Percentiles rank a stretch among this genome's conserved stretches.
Evolutionary conservation across 2,113 vertebrate genomes (phyloP).

Genomic region (Lophochroa leadbeateri): DNA sequence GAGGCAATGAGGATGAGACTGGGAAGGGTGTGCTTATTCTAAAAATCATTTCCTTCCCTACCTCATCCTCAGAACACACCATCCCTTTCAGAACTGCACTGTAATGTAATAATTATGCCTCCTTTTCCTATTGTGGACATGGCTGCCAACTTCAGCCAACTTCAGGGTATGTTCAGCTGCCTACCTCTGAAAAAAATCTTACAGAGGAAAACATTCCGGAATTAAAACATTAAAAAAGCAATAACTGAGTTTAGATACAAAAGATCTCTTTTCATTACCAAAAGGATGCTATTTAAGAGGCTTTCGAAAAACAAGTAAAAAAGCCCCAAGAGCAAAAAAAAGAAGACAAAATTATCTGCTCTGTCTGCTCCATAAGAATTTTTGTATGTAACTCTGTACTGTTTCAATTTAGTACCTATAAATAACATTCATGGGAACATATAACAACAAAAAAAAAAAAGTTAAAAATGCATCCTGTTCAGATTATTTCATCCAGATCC

Average conservation of each 20-base stretch:
- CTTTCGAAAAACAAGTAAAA: background rate
- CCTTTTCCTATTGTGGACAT: background rate
- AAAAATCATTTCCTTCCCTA: background rate
- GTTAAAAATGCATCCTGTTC: background rate
- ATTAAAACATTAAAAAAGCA: background rate
- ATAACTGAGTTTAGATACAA: background rate
- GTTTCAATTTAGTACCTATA: background rate
- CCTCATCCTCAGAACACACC: background rate
- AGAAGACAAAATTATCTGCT: background rate
- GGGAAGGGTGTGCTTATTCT: background rate
- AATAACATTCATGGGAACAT: background rate
- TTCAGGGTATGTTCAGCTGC: background rate
- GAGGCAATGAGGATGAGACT: background rate
- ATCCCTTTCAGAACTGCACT: background rate
- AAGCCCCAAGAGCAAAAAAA: background rate
- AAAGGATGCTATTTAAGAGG: background rate
- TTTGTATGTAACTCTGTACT: background rate
- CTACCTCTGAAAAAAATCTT: background rate
- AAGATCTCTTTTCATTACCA: background rate
- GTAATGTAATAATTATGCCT: background rate
- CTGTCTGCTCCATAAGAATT: background rate
- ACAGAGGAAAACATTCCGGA: background rate
- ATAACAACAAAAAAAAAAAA: background rate
- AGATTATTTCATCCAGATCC: background rate
- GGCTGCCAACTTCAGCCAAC: background rate